These are phyloP conservation scores for Spodoptera exigua DNA, from an alignment of 2,888 invertebrate species.

Conservation along the genomic window DNA sequence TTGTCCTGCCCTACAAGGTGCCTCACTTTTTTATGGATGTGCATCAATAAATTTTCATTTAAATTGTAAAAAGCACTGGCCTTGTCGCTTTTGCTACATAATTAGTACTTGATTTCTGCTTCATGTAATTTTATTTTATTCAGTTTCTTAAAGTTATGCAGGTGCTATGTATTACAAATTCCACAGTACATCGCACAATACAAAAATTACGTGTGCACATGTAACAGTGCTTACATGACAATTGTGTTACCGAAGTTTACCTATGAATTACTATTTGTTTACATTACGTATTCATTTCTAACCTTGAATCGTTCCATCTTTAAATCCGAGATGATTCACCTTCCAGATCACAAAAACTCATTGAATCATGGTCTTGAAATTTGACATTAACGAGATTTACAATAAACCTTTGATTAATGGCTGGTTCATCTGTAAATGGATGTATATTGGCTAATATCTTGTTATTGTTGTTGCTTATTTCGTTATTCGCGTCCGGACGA, in stretches of 20 bases:
- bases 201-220: conserved; percentile 18
- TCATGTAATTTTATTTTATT: conserved; percentile 11
- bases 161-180: no score
- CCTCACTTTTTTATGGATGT: conserved; percentile 54
- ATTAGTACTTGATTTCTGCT: conserved; percentile 36
- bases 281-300: conserved; percentile 33
- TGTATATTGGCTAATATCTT: conserved; percentile 67
- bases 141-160: conserved; percentile 2
- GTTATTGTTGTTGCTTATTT: conserved; percentile 62
- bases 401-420: conserved; percentile 73
- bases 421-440: conserved; percentile 62
- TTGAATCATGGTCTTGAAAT: conserved; percentile 63
- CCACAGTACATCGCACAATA: conserved; percentile 5
- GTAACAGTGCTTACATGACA: conserved; percentile 15
- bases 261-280: conserved; percentile 27
- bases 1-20: conserved; percentile 57
- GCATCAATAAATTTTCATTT: conserved; percentile 64
- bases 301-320: conserved; percentile 45
- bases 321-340: conserved; percentile 54
- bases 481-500: conserved; percentile 62
- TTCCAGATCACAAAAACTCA: conserved; percentile 34
- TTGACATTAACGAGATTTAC: conserved; percentile 66
- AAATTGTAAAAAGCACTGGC: conserved; percentile 60
- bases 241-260: conserved; percentile 12
- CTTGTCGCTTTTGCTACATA: conserved; percentile 61